Evolutionary conservation across 2,113 vertebrate genomes (phyloP), one percentile per base, ranked within the genome.

Genomic region (Fulica atra): DNA sequence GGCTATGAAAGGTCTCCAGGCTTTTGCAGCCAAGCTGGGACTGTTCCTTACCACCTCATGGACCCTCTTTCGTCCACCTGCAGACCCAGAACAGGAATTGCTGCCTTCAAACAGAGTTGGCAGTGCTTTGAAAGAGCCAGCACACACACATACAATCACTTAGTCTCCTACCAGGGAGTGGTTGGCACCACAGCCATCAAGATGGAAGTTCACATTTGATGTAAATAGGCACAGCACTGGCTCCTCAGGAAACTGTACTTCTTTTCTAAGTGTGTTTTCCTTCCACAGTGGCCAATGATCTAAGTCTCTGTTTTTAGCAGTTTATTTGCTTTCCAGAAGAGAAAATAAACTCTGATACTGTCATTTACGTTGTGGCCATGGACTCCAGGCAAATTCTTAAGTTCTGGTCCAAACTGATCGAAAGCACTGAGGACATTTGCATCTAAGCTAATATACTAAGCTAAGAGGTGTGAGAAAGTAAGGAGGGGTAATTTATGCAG

Each of bases 341-440:
- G 88, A 94, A 96, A 94, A 96, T 90, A 96, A 93, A 92, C 88
- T 54, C 83, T 44, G 73, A 87, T 92, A 91, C 87, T 89, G 91
- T 92, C 77, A 72, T 29, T 94, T 95, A 50, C 2, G 1, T 44
- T 42, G 73, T 16, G 54, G 77, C 31, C 57, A 5, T 23, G 54
- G 83, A 46, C 44, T 79, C 15, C 57, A 23, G 81, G 93, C 61
- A 19, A 29, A 40, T 50, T 50, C 33, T 40, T 57, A 54, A 17
- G n/a, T 79, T 88, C 73, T 95, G 92, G 72, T 87, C 17, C 73
- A n/a, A 72, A 76, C 81, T 35, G 81, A 82, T 59, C 42, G 78
- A 82, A 89, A 94, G 19, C 88, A 73, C 40, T 13, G 66, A 57
- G 54, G 70, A 6, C 17, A 28, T 92, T 82, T 89, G 70, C 46